Base-by-base conservation (phyloP, 1,140 invertebrate species). In the Helicoverpa armigera region DNA sequence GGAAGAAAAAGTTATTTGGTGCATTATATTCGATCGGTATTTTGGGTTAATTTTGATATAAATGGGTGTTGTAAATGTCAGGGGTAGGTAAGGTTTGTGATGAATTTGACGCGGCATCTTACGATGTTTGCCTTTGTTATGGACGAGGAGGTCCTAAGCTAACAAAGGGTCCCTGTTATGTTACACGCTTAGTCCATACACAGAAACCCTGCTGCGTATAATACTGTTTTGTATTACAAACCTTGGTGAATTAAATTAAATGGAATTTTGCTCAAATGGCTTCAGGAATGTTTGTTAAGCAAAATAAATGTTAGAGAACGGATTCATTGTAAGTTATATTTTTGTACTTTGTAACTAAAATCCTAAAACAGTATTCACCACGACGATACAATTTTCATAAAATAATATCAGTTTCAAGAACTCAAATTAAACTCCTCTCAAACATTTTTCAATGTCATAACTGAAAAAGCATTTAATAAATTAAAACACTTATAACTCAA, bases 1-100 rank as follows among this genome's bases (percentile, higher is more conserved):
- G 54, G 79, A 85, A 51, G 82, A 87, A 85, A 83, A 90, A 85
- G 83, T 90, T 87, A 84, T 51, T 70, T 75, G 72, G 80, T 83
- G 83, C 79, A 80, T 85, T 86, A 67, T 61, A 58, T 53, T 79
- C 70, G 75, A 85, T 85, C 72, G 76, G 80, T 83, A 79, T 48
- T 18, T 12, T 50, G 43, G 43, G 13, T 61, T 60, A 13, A 7
- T 43, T 75, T 70, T 51, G 16, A 9, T 60, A 14, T n/a, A 43
- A 31, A 43, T 18, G 2, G 23, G 14, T 61, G 16, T 75, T 50
- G 18, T 61, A 53, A 48, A 51, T 18, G 14, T 48, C 14, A 54
- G 18, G 51, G 12, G 0, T 29, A 14, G 48, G 48, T 51, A 23
- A 51, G 14, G 18, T 63, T 7, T 58, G n/a, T 77, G 61, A 77